A percentile compares a stretch with the other conserved stretches of the same genome.
These are phyloP conservation scores for Mormyrus iriodes DNA, from an alignment of 2,113 vertebrate genomes.

Conservation along the genomic window DNA sequence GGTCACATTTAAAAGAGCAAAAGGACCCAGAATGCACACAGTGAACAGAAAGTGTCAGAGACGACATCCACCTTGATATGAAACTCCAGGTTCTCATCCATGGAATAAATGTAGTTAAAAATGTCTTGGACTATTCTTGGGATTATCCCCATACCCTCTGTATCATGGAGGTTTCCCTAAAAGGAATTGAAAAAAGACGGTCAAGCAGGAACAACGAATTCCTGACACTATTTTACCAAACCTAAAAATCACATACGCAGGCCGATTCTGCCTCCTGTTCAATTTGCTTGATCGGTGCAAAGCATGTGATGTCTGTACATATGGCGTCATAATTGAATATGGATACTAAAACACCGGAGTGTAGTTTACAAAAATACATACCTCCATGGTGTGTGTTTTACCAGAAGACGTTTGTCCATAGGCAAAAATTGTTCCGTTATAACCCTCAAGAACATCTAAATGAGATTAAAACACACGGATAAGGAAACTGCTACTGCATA, in stretches of 20 bases:
- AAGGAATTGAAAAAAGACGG: background rate
- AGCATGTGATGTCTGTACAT: background rate
- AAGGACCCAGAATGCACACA: background rate
- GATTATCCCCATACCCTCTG: constrained; percentile 88
- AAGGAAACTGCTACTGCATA: background rate
- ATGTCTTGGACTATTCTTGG: constrained; percentile 90
- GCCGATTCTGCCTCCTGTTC: background rate
- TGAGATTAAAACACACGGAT: constrained; percentile 19
- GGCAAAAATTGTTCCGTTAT: constrained; percentile 97
- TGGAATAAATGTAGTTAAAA: constrained; percentile 91
- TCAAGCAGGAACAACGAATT: background rate
- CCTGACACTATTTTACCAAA: background rate
- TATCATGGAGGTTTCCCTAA: constrained; percentile 85
- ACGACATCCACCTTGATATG: constrained; percentile 75
- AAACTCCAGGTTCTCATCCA: constrained; percentile 93
- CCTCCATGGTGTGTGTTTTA: constrained; percentile 99
- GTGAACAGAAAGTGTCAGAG: background rate
- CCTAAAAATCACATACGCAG: background rate
- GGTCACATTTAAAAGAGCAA: background rate
- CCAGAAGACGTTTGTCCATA: constrained; percentile 96
- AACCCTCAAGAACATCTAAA: constrained; percentile 91
- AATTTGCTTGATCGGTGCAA: background rate
- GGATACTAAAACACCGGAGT: background rate
- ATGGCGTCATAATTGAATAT: background rate
- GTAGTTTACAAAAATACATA: constrained; percentile 37